Evolutionary conservation across 2,113 vertebrate genomes (phyloP).

Genomic region (Motacilla tschutschensis): DNA sequence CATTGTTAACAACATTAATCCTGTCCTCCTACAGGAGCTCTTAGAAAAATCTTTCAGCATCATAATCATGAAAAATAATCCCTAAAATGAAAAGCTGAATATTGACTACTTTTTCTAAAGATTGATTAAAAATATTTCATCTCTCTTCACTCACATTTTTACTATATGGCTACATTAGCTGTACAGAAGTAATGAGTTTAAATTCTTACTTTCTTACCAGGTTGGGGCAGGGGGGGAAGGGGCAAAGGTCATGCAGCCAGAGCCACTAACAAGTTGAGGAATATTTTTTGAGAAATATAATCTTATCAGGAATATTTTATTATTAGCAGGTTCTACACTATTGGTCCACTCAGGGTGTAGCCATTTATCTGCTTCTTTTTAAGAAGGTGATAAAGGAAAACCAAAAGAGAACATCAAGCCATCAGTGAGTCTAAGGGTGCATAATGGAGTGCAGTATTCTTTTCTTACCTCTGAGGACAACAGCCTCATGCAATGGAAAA

Average conservation of each 20-base stretch:
- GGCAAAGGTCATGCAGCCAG: not conserved
- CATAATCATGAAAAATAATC: not conserved
- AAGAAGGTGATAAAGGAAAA: not conserved
- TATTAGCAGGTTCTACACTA: not conserved
- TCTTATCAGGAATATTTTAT: not conserved
- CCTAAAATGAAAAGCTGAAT: not conserved
- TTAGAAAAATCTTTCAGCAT: not conserved
- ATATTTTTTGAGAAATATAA: not conserved
- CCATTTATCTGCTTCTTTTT: not conserved
- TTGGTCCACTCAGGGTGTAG: not conserved
- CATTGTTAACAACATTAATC: not conserved
- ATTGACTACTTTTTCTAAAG: not conserved
- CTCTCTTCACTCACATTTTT: not conserved
- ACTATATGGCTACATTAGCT: not conserved
- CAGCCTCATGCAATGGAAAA: not conserved
- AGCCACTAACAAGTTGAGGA: not conserved
- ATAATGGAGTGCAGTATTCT: not conserved
- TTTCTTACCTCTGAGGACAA: not conserved
- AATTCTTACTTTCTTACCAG: not conserved
- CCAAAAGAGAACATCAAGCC: not conserved
- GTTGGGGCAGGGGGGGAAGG: not conserved
- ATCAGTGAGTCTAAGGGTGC: not conserved
- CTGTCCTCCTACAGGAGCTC: not conserved
- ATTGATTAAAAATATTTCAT: not conserved
- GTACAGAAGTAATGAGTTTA: not conserved